Evolutionary conservation across 2,888 invertebrate genomes (phyloP).

Genomic region (Orchesellides sinensis): DNA sequence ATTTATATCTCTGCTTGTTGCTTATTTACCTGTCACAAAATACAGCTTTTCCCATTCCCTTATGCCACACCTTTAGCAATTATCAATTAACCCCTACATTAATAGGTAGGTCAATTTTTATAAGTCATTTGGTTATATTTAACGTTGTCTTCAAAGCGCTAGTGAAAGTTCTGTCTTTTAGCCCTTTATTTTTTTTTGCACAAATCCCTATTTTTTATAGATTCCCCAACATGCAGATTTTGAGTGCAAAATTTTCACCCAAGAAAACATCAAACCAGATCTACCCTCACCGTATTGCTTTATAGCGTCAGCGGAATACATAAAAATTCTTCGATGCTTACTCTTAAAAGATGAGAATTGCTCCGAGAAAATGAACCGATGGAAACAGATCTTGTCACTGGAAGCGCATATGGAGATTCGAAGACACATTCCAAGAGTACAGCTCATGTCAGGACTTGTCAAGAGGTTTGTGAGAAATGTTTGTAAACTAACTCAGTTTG

Average conservation of each 20-base stretch:
- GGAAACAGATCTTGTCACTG: conserved; percentile 58
- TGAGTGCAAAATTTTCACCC: conserved; percentile 65
- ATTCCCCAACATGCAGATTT: conserved; percentile 63
- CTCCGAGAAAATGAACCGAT: conserved; percentile 52
- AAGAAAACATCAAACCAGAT: conserved; percentile 54
- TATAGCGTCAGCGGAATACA: conserved; percentile 62
- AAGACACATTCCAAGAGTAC: conserved; percentile 57
- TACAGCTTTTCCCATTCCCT: too few species aligned
- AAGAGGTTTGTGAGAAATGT: conserved; percentile 53
- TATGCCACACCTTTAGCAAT: too few species aligned
- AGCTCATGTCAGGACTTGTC: conserved; percentile 47
- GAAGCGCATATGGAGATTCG: conserved; percentile 64
- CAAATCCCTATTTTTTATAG: conserved; percentile 37
- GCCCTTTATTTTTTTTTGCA: neutral
- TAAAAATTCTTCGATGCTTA: conserved; percentile 67
- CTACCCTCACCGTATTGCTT: conserved; percentile 48
- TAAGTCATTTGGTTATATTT: too few species aligned
- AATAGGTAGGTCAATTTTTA: too few species aligned
- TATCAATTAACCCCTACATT: neutral
- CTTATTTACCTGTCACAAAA: too few species aligned
- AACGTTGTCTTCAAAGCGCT: too few species aligned
- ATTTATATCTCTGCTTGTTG: neutral
- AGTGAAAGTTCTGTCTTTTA: neutral
- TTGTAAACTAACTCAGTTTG: conserved; percentile 57
- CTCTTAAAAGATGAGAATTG: conserved; percentile 46